Conservation (phyloP, 2,113 vertebrate species). For the Aldabrachelys gigantea region DNA sequence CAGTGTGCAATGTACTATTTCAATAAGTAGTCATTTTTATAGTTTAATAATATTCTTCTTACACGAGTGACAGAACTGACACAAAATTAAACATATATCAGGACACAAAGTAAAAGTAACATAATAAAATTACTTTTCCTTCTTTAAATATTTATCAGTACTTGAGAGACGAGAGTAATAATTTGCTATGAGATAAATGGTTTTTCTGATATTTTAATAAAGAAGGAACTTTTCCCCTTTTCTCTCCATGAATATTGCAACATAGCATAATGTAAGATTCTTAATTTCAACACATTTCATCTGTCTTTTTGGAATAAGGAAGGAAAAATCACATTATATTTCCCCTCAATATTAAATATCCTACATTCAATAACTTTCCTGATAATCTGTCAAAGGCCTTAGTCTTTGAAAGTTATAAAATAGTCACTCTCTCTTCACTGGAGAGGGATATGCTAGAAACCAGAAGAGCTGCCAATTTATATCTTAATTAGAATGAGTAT, state of each 20-base stretch:
- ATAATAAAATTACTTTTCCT: neutral
- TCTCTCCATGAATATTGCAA: neutral
- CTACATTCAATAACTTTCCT: neutral
- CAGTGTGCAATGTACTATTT: neutral
- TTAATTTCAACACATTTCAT: constrained; percentile 6
- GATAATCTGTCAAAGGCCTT: neutral
- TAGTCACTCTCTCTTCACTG: neutral
- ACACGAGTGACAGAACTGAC: neutral
- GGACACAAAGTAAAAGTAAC: neutral
- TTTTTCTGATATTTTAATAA: constrained; percentile 16
- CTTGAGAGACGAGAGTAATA: neutral
- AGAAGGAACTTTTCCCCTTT: neutral
- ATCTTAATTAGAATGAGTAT: neutral
- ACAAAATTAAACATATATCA: neutral
- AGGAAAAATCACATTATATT: neutral
- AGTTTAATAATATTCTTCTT: neutral
- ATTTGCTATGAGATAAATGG: neutral
- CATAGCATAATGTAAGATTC: neutral
- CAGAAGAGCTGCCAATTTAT: neutral
- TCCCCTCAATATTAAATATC: neutral
- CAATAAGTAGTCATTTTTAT: neutral
- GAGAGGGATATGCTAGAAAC: neutral
- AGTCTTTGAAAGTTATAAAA: neutral
- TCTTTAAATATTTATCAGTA: neutral
- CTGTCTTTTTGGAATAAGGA: neutral